These are phyloP conservation scores for Phylloscopus whistleri DNA, from an alignment of 2,113 vertebrate genomes.

Conservation along the genomic window DNA sequence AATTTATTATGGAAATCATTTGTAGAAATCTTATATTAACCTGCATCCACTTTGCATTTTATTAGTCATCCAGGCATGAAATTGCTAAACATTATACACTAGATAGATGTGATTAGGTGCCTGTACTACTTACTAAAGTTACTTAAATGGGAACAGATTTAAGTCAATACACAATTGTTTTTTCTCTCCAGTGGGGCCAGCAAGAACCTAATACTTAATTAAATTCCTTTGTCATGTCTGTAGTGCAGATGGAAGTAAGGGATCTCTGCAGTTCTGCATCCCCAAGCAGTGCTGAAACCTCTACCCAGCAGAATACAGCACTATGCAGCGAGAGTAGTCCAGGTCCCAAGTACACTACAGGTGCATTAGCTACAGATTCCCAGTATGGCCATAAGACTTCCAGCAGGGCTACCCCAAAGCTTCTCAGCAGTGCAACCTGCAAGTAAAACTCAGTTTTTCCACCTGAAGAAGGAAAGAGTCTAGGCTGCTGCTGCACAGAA, in stretches of 20 bases:
- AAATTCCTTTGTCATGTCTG: neutral
- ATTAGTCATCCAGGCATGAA: neutral
- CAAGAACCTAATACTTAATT: neutral
- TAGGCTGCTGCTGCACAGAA: neutral
- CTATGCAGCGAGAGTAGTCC: neutral
- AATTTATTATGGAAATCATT: neutral
- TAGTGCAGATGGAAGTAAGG: neutral
- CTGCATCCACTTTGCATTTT: neutral
- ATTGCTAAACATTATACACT: neutral
- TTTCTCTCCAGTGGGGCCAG: neutral
- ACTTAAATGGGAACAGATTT: neutral
- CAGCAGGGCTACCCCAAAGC: neutral
- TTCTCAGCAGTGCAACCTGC: neutral
- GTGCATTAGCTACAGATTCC: neutral
- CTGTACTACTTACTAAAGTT: neutral
- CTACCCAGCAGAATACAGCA: neutral
- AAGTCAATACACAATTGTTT: neutral
- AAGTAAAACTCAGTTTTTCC: neutral
- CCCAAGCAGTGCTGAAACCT: neutral
- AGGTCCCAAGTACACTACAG: fast-evolving
- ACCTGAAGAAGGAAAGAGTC: neutral
- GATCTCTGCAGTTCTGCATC: neutral
- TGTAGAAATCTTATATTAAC: neutral
- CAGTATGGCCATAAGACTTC: neutral
- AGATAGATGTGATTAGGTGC: neutral